Evolutionary conservation across 2,888 invertebrate genomes (phyloP), one percentile per base, ranked within the genome.

Genomic region (Troides oblongomaculatus): DNA sequence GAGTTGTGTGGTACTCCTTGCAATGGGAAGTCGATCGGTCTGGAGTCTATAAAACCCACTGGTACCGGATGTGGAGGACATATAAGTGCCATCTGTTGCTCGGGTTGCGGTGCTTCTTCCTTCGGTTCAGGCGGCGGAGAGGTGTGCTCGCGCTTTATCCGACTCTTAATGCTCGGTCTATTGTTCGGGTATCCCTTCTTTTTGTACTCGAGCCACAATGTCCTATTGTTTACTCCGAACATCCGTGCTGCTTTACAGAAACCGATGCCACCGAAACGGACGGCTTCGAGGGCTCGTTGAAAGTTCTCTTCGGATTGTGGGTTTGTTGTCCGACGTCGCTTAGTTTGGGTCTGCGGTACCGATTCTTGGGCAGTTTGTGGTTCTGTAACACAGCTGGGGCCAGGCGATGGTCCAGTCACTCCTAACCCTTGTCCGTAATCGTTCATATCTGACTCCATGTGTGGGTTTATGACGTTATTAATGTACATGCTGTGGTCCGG

Each of bases 241-340:
- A 96, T 94, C 66, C 96, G 93, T 0, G 97, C 97, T 12, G 97
- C 97, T 80, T 97, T 97, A 86, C 97, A 97, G 86, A 97, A 97
- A 2, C 97, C 97, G 76, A 97, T 96, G 57, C 96, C 96, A 30
- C 97, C 97, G 79, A 95, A 95, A 72, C 97, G 94, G 0, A 97
- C 97, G 0, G 97, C 97, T 81, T 97, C 97, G 64, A 97, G 87
- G 0, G 97, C 97, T 53, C 95, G 93, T 74, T 96, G 95, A 86
- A 97, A 97, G 83, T 97, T 97, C 81, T 97, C 96, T 79, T 96
- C 96, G 1, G 95, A 95, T 84, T 97, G 97, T 0, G 97, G 97
- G 87, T 97, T 96, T 66, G 95, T 94, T 66, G 95, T 84, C 72
- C 97, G 94, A 78, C 96, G 95, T 58, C 96, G 93, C 78, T 95